Percentiles rank a stretch among this genome's conserved stretches.
Evolutionary conservation across 2,888 invertebrate genomes (phyloP).

Genomic region (Anarsia innoxiella): DNA sequence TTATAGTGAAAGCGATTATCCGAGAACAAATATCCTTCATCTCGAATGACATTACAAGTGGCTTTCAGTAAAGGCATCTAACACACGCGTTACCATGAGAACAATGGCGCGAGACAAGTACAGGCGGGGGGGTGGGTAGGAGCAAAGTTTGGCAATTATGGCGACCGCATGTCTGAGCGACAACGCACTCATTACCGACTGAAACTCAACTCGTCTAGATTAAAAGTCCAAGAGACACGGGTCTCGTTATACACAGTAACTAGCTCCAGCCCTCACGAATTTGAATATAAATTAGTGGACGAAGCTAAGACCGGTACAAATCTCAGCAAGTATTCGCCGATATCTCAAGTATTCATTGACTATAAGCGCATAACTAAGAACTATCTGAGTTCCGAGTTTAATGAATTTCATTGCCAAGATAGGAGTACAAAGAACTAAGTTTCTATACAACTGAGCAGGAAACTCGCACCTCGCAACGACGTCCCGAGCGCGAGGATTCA

Average conservation of each 20-base stretch:
- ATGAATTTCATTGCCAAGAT: conserved; percentile 26
- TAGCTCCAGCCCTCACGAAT: conserved; percentile 14
- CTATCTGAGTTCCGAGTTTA: conserved; percentile 11
- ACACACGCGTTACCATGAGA: conserved; percentile 60
- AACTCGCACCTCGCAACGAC: conserved; percentile 3
- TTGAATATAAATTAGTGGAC: background rate
- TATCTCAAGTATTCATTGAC: conserved; percentile 27
- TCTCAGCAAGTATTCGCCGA: conserved; percentile 32
- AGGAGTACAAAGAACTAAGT: conserved; percentile 29
- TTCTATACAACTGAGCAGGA: conserved; percentile 24
- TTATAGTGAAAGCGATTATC: conserved; percentile 9
- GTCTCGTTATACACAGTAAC: conserved; percentile 33
- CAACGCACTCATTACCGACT: conserved; percentile 70
- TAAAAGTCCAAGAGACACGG: conserved; percentile 60
- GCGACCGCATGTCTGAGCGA: conserved; percentile 72
- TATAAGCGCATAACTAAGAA: conserved; percentile 20
- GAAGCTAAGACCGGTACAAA: conserved; percentile 6
- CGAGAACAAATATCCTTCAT: conserved; percentile 18
- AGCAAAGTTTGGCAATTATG: conserved; percentile 73
- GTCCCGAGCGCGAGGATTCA: conserved; percentile 6
- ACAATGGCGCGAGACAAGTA: conserved; percentile 65
- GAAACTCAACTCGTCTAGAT: conserved; percentile 66
- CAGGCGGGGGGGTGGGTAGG: conserved; percentile 45
- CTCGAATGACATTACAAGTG: conserved; percentile 26
- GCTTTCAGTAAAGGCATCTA: conserved; percentile 45